phyloP scores from a whole-genome alignment of 2,113 vertebrate species.

The Neopipo cinnamomea region DNA sequence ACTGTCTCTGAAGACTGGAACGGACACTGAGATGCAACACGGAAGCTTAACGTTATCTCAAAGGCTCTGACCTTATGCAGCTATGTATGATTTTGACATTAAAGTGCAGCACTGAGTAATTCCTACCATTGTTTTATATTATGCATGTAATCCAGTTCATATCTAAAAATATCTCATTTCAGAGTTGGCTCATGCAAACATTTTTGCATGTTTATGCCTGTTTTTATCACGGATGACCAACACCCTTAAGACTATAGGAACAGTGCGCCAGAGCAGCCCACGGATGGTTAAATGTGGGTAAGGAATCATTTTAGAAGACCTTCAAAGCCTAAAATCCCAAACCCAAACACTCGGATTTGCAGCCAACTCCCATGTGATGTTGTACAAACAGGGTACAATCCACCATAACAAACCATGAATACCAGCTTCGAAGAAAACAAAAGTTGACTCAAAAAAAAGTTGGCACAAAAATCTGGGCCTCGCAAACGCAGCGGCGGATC shows the following conservation, averaged over 20 bases:
- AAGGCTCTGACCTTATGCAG: neutral
- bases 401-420: rapidly evolving
- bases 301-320: neutral
- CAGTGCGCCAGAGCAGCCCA: neutral
- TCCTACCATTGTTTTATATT: neutral
- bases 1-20: neutral
- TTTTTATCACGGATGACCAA: neutral
- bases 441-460: rapidly evolving
- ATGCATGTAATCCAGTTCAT: neutral
- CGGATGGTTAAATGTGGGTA: neutral
- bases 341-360: neutral
- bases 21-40: neutral
- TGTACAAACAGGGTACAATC: neutral
- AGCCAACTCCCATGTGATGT: rapidly evolving
- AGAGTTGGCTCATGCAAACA: neutral
- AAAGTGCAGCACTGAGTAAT: neutral
- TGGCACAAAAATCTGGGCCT: neutral
- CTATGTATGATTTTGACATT: neutral
- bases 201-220: neutral
- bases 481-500: rapidly evolving
- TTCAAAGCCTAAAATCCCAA: neutral
- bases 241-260: neutral
- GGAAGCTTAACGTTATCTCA: rapidly evolving
- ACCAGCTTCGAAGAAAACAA: neutral
- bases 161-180: neutral